A percentile compares a stretch with the other conserved stretches of the same genome.
phyloP scores from a whole-genome alignment of 2,888 invertebrate species.

The Notocelia uddmanniana region DNA sequence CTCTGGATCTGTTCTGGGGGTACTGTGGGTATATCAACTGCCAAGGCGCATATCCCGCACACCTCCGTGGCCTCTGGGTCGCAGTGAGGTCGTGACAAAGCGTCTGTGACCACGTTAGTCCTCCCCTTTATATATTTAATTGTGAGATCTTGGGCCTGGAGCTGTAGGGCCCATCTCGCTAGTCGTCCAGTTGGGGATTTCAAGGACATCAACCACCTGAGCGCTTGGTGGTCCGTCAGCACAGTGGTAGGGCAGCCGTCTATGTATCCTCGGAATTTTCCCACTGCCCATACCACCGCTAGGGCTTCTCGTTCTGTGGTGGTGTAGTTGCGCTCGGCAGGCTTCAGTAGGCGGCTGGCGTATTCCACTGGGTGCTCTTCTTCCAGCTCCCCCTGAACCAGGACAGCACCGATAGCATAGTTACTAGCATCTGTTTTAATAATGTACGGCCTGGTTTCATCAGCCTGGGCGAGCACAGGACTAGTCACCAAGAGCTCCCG shows the following conservation, averaged over 20 bases:
- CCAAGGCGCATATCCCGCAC: background rate
- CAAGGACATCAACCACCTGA: conserved; percentile 34
- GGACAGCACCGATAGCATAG: background rate
- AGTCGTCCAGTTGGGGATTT: conserved; percentile 64
- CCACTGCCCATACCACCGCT: conserved; percentile 27
- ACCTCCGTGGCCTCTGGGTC: background rate
- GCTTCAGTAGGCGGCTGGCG: conserved; percentile 50
- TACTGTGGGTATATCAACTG: background rate
- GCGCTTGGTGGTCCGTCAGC: conserved; percentile 57
- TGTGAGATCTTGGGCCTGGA: conserved; percentile 61
- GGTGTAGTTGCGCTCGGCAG: conserved; percentile 64
- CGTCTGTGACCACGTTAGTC: conserved; percentile 64
- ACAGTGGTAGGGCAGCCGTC: conserved; percentile 62
- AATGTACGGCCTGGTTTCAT: too few relatives aligned
- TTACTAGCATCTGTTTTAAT: background rate
- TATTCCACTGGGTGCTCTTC: conserved; percentile 24
- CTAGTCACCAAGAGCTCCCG: too few relatives aligned
- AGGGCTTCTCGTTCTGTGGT: conserved; percentile 68
- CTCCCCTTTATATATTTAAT: conserved; percentile 62
- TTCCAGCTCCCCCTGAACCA: background rate
- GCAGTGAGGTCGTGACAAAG: conserved; percentile 48
- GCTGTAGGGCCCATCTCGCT: conserved; percentile 65
- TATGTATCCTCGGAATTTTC: conserved; percentile 54
- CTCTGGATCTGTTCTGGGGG: conserved; percentile 10
- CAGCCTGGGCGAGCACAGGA: too few relatives aligned